These are phyloP conservation scores for Dysmachus trigonus DNA, from an alignment of 2,888 invertebrate genomes.

Conservation along the genomic window DNA sequence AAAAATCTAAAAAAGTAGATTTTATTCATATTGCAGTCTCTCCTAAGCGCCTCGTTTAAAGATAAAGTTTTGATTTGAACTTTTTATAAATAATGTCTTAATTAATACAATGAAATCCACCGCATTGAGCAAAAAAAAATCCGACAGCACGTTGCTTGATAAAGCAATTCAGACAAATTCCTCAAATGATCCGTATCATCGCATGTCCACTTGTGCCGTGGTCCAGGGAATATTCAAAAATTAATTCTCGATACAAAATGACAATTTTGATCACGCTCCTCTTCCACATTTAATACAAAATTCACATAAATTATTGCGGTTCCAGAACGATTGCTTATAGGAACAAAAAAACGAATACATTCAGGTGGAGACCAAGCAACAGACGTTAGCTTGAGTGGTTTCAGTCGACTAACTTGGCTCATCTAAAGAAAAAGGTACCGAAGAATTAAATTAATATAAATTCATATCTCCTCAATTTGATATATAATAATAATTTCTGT, in stretches of 20 bases:
- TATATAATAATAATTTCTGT: slow-evolving; percentile 28
- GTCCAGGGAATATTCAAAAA: not conserved
- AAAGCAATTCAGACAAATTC: slow-evolving; percentile 7
- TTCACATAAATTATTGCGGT: slow-evolving; percentile 21
- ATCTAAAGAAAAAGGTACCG: not conserved
- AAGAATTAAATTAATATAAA: slow-evolving; percentile 25
- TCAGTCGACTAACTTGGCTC: not conserved
- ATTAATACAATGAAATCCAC: not conserved
- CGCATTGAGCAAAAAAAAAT: not conserved
- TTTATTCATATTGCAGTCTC: not conserved
- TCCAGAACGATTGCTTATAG: not conserved
- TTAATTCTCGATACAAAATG: not conserved
- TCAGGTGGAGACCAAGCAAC: slow-evolving; percentile 12
- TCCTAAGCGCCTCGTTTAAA: not conserved
- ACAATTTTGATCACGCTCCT: slow-evolving; percentile 21
- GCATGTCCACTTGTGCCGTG: not conserved
- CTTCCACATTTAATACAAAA: slow-evolving; percentile 32
- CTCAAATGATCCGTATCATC: slow-evolving; percentile 16
- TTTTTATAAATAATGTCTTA: not conserved
- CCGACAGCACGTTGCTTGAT: not conserved
- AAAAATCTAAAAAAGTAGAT: not conserved
- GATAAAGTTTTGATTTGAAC: too few relatives aligned
- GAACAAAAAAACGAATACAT: not conserved
- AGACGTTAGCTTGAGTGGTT: slow-evolving; percentile 20
- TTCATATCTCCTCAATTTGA: slow-evolving; percentile 32